Conservation (phyloP, 2,888 invertebrate genomes). For the Noctuana brunneofusca region DNA sequence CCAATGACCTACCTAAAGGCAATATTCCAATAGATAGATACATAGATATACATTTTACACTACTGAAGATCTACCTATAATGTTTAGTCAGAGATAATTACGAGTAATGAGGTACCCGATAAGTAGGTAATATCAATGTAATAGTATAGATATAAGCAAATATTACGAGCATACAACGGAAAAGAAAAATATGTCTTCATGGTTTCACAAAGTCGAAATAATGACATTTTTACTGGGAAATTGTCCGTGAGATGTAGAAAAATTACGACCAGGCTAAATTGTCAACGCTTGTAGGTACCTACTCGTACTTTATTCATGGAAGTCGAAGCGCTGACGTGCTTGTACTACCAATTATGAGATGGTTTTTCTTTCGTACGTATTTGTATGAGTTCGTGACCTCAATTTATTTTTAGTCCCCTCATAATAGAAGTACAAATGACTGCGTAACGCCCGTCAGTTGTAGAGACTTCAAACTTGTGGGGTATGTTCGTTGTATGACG, state of each 20-base stretch:
- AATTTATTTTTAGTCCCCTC: conserved; percentile 16
- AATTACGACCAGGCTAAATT: conserved; percentile 5
- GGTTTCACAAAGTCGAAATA: conserved; percentile 8
- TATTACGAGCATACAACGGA: background rate
- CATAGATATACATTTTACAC: too few relatives aligned
- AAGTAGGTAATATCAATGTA: background rate
- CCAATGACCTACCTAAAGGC: too few relatives aligned
- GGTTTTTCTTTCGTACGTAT: conserved; percentile 18
- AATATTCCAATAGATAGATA: too few relatives aligned
- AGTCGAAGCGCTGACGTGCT: conserved; percentile 14
- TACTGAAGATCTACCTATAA: too few relatives aligned
- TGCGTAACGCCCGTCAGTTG: background rate
- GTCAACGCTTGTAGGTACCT: conserved; percentile 12
- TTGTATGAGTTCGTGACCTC: conserved; percentile 29
- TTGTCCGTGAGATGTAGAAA: conserved; percentile 17
- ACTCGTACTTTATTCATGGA: conserved; percentile 25
- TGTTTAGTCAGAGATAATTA: too few relatives aligned
- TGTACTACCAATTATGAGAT: conserved; percentile 26
- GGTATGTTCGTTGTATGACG: too few relatives aligned
- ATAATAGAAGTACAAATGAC: background rate
- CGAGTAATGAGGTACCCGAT: too few relatives aligned
- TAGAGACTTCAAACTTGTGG: too few relatives aligned
- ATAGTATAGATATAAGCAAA: background rate
- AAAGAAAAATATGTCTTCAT: background rate
- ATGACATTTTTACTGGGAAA: conserved; percentile 14